These are phyloP conservation scores for Chironex yamaguchii DNA, from an alignment of 30 jellyfish, hydroid and myxozoan genomes.

Conservation along the genomic window DNA sequence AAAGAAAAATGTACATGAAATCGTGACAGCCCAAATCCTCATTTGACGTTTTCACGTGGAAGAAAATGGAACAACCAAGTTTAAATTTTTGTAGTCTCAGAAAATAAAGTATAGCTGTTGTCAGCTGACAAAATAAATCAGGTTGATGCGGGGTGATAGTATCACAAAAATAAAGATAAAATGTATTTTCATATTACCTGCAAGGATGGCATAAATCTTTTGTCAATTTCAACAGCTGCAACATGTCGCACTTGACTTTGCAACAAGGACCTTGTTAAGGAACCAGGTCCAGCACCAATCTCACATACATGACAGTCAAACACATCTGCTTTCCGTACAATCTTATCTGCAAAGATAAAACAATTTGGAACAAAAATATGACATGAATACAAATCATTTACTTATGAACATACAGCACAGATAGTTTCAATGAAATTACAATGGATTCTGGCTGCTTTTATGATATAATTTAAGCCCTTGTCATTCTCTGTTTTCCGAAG, in stretches of 20 bases:
- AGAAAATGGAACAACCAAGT: too few species aligned
- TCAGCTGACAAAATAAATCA: too few species aligned
- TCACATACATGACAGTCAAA: constrained; percentile 97
- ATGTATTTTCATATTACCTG: constrained; percentile 60
- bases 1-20: too few species aligned
- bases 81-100: too few species aligned
- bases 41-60: too few species aligned
- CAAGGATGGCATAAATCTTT: constrained; percentile 91
- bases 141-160: too few species aligned
- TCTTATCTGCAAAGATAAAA: constrained; percentile 69
- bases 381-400: background rate
- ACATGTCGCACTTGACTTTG: constrained; percentile 89
- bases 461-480: too few species aligned
- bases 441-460: background rate
- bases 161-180: background rate
- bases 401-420: background rate
- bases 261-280: constrained; percentile 91
- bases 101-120: too few species aligned
- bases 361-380: background rate
- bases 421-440: background rate
- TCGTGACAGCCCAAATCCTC: too few species aligned
- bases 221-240: constrained; percentile 96
- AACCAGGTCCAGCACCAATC: constrained; percentile 99
- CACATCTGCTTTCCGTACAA: constrained; percentile 94
- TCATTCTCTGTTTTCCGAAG: too few species aligned